A percentile compares a stretch with the other conserved stretches of the same genome.
phyloP scores from a whole-genome alignment of 2,888 invertebrate species.

The Diplazon laetatorius region DNA sequence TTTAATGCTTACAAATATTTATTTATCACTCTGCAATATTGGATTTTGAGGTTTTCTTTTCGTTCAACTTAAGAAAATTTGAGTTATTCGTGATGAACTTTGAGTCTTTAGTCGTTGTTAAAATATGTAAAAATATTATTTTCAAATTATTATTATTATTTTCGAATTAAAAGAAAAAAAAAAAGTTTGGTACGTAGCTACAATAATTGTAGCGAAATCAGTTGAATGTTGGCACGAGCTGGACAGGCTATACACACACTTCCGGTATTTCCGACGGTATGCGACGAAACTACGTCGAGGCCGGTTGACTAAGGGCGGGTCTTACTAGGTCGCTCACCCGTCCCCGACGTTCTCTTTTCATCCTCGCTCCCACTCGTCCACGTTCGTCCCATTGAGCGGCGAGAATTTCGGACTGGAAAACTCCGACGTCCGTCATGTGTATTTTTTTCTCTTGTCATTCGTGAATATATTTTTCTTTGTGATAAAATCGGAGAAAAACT shows the following conservation, averaged over 20 bases:
- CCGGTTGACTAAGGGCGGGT: conserved; percentile 43
- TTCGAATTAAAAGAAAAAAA: background rate
- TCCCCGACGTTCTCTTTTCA: conserved; percentile 40
- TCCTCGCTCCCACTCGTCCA: conserved; percentile 19
- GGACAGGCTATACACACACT: conserved; percentile 20
- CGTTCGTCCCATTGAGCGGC: conserved; percentile 19
- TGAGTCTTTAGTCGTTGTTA: background rate
- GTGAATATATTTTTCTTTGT: background rate
- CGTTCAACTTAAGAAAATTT: background rate
- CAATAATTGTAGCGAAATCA: conserved; percentile 25
- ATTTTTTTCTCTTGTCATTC: background rate
- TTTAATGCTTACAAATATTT: no score
- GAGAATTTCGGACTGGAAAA: conserved; percentile 22
- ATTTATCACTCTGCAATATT: background rate
- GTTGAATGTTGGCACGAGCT: conserved; percentile 21
- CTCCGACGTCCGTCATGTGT: background rate
- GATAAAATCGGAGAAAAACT: background rate
- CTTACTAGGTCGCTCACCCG: conserved; percentile 38
- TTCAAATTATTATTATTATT: background rate
- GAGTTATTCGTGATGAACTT: background rate
- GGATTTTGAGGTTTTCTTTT: background rate
- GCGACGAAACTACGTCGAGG: conserved; percentile 32
- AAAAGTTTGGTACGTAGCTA: conserved; percentile 6
- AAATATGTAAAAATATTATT: background rate
- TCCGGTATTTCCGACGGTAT: conserved; percentile 25